Base-by-base conservation (phyloP, 2,888 invertebrate species). In the Spialia ferax region DNA sequence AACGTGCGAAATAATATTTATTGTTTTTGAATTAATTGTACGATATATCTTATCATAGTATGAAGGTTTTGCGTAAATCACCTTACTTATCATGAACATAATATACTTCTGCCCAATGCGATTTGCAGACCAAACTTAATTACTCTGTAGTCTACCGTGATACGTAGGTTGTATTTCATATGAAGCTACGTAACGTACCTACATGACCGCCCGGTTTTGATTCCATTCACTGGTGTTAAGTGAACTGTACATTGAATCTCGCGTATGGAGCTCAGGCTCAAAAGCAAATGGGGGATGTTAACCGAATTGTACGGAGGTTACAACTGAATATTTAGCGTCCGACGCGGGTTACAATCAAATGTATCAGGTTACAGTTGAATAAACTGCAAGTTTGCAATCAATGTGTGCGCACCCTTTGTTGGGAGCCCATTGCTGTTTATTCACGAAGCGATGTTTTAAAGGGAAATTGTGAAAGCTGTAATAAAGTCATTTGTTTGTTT, bases 191-290 rank as follows among this genome's bases (percentile, higher is more conserved):
- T 20, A 18, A 22, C 42, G 29, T 13, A 59, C 20, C 13, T 22
- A 8, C 32, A 15, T 57, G 22, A 35, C 32, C 20, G 26, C 13
- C 48, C 18, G 29, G 20, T 50, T 50, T 48, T 50, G 32, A 61
- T 61, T 62, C 61, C 50, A 22, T 62, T 52, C 32, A 22, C 20
- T 62, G 18, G 35, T 35, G 20, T 52, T 50, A 20, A 62, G 61
- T 61, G 50, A 48, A 48, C 32, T 50, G 35, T 32, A 22, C n/a
- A 50, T 20, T 61, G 35, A 61, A 61, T 61, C 13, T 11, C 35
- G 50, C 50, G 45, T 29, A 18, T 29, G 20, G 15, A 48, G 18
- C 20, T 29, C 45, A 18, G 45, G 45, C 18, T 35, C 50, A 50
- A 61, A 61, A 61, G 50, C 50, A 35, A 50, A 50, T 35, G 10